These are phyloP conservation scores for Helleia helle DNA, from an alignment of 2,888 invertebrate genomes.

Conservation along the genomic window DNA sequence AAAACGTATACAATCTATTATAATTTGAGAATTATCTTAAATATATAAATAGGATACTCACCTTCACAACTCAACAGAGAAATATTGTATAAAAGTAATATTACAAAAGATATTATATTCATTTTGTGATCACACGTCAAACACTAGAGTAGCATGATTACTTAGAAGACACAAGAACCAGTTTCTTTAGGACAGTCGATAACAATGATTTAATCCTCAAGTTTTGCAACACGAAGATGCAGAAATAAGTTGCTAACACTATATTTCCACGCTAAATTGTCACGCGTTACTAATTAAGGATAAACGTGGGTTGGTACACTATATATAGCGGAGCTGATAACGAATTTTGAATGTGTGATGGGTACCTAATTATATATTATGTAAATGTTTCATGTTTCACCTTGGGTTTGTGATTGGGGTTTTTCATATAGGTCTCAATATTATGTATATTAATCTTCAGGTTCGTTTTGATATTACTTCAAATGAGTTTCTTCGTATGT, in stretches of 20 bases:
- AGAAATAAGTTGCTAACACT: too few species aligned
- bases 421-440: too few species aligned
- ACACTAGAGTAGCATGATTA: background rate
- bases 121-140: background rate
- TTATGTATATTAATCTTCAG: too few species aligned
- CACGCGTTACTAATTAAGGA: conserved; percentile 7
- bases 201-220: background rate
- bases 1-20: too few species aligned
- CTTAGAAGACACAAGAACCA: background rate
- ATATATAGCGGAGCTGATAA: conserved; percentile 6
- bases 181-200: conserved; percentile 11
- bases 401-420: too few species aligned
- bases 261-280: too few species aligned
- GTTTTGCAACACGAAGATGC: too few species aligned
- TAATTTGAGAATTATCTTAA: too few species aligned
- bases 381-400: background rate
- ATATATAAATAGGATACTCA: conserved; percentile 12
- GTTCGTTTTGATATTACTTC: too few species aligned
- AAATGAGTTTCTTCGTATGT: too few species aligned
- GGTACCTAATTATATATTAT: background rate
- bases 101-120: conserved; percentile 25
- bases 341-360: background rate
- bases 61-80: conserved; percentile 24
- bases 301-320: conserved; percentile 4
- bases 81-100: conserved; percentile 15